Evolutionary conservation across 2,888 invertebrate genomes (phyloP).

Genomic region (Beris morrisii): DNA sequence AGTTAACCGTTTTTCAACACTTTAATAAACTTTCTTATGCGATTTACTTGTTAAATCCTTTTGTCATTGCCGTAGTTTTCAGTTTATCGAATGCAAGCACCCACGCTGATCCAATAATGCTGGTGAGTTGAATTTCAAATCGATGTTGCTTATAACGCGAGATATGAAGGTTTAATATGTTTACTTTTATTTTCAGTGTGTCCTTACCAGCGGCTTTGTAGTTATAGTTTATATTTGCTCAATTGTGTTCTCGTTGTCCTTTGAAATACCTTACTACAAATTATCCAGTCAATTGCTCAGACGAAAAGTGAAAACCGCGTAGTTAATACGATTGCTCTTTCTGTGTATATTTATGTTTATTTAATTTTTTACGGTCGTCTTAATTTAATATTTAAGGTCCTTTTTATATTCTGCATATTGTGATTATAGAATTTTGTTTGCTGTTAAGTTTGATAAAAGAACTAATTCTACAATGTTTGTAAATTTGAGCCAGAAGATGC

Average conservation of each 20-base stretch:
- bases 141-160: background rate
- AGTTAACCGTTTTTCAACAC: conserved; percentile 53
- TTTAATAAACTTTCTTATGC: conserved; percentile 62
- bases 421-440: conserved; percentile 33
- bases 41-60: conserved; percentile 63
- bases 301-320: conserved; percentile 32
- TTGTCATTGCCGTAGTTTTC: conserved; percentile 59
- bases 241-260: conserved; percentile 51
- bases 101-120: conserved; percentile 54
- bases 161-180: background rate
- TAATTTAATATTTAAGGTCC: conserved; percentile 16
- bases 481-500: no score
- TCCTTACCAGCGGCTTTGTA: conserved; percentile 51
- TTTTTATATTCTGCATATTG: conserved; percentile 32
- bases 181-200: conserved; percentile 43
- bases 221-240: conserved; percentile 51
- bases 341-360: background rate
- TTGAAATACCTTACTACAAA: conserved; percentile 53
- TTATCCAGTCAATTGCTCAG: conserved; percentile 45
- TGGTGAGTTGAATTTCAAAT: conserved; percentile 46
- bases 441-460: conserved; percentile 24
- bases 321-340: conserved; percentile 6
- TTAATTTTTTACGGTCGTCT: no score
- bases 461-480: no score
- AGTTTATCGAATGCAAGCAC: conserved; percentile 52